Evolutionary conservation across 2,888 invertebrate species (phyloP).

Genomic region (Xestoiulus laeticollis): DNA sequence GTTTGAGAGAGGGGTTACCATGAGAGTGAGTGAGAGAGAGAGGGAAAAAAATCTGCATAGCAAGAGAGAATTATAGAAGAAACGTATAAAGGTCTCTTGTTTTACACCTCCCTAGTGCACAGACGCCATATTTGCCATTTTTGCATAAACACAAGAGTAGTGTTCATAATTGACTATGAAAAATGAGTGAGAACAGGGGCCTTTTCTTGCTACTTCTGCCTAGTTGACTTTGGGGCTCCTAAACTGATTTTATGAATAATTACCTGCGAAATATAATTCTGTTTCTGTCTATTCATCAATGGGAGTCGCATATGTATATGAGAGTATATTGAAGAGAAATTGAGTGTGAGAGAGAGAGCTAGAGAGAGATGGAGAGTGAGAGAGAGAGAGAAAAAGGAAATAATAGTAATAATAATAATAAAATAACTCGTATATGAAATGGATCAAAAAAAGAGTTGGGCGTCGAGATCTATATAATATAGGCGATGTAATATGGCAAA

Average conservation of each 20-base stretch:
- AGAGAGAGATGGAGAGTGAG: slow-evolving; percentile 27
- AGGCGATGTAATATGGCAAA: background rate
- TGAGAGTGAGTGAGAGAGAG: background rate
- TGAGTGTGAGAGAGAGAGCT: background rate
- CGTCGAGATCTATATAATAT: background rate
- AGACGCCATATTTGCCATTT: background rate
- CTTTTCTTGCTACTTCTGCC: background rate
- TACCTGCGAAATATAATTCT: slow-evolving; percentile 38
- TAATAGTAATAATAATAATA: background rate
- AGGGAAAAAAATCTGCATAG: slow-evolving; percentile 22
- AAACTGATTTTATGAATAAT: slow-evolving; percentile 45
- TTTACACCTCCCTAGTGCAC: slow-evolving; percentile 13
- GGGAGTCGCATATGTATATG: too few species aligned
- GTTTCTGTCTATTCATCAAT: background rate
- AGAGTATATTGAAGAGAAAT: too few species aligned
- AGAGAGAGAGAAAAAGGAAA: background rate
- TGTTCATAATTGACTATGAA: slow-evolving; percentile 41
- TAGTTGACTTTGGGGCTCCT: background rate
- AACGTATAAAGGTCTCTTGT: slow-evolving; percentile 43
- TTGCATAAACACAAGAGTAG: slow-evolving; percentile 3
- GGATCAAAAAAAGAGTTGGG: background rate
- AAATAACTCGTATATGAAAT: background rate
- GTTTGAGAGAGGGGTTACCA: background rate
- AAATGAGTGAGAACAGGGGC: background rate
- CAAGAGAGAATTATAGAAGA: slow-evolving; percentile 30